Base-by-base conservation (phyloP, 2,797 vertebrate genomes). In the Hippoglossus hippoglossus region DNA sequence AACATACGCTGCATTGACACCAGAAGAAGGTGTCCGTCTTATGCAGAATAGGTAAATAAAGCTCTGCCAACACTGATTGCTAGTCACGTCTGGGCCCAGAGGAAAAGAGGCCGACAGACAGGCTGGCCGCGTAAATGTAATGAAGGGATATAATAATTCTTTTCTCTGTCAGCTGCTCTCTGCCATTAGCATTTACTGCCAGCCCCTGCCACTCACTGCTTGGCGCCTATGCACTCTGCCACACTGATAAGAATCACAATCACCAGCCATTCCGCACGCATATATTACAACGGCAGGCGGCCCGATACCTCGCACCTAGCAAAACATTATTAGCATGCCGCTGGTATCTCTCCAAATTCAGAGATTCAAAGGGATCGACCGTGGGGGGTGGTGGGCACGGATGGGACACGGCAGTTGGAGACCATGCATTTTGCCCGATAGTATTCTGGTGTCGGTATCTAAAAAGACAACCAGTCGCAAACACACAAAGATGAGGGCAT, bases 171-270 rank as follows among this genome's bases (percentile, higher is more conserved):
- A 93, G 87, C 90, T 86, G 90, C 83, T 85, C 85, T 86, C 89
- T 87, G 82, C 90, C 79, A 93, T 94, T 94, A 92, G 91, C 92
- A 93, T 93, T 94, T 93, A 88, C 91, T 91, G 86, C 89, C 91
- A 90, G 82, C 75, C 72, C 71, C 90, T 92, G 91, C 90, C 92
- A 93, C 88, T 94, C 93, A 92, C 82, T 55, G 79, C 81, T 81
- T 82, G 73, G 86, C 84, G 71, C 84, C 79, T 72, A 59, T 87
- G 82, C 89, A 83, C 89, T 91, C 82, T 89, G 83, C 81, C 86
- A 82, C 84, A 65, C 88, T 71, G 93, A 93, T 94, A 94, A 85
- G 88, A 93, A 94, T 95, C 94, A 91, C 93, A 94, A 94, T 94
- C 90, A 89, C 87, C 84, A 84, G 87, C 81, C 88, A 83, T 93